Evolutionary conservation across 2,113 vertebrate genomes (phyloP), one percentile per base, ranked within the genome.

Genomic region (Hyperoodon ampullatus): DNA sequence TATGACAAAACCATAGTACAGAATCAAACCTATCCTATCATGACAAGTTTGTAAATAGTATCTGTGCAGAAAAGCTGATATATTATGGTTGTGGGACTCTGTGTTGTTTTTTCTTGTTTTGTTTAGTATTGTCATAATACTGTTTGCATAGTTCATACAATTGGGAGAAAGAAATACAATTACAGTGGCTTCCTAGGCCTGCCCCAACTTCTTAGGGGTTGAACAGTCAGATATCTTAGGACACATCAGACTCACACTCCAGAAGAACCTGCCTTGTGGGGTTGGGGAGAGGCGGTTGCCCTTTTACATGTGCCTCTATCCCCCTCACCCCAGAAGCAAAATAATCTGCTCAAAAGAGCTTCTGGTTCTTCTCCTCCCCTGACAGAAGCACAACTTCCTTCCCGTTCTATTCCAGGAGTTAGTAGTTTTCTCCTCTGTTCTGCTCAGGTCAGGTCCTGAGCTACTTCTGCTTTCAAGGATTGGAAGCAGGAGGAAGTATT

Each of bases 401-500:
- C 35, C 44, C 53, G 18, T 77, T 7, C 15, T 71, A 16, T 61
- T 83, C 15, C 72, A n/a, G 58, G 47, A 94, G 30, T 35, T 65
- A 80, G 33, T 28, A 21, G 21, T 35, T 78, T 88, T 91, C 35
- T 53, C 16, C 30, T 65, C 35, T 35, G n/a, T 53, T 24, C 39
- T 68, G 30, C 13, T 72, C 47, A 55, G 68, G 55, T 78, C 55
- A 93, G 5, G 50, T 15, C 42, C 94, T 77, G 74, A 72, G 82
- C 39, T n/a, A 78, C 81, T 96, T 94, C 96, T 83, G 63, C 70
- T 87, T 91, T 94, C 50, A 94, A 47, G 21, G 5, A 21, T 63
- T 15, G 5, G n/a, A 88, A 23, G 24, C n/a, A 72, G 50, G 42
- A 88, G 16, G 58, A 85, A 81, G 42, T 26, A 44, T 80, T 47